Conservation (phyloP, 2,113 vertebrate genomes). For the Gadus macrocephalus region DNA sequence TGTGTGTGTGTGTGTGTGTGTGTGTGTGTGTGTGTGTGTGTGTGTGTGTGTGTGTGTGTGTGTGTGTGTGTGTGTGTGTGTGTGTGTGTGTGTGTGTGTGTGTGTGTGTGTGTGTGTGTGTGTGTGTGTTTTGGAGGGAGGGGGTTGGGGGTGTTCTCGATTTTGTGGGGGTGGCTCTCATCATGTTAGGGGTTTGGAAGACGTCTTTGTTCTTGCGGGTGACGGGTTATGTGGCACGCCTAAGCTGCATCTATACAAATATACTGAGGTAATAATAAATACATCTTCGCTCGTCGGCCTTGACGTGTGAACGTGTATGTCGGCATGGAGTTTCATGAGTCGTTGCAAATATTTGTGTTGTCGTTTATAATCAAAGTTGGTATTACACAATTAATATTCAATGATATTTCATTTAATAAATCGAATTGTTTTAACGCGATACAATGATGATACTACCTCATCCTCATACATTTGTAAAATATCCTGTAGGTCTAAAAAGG, state of each 20-base stretch:
- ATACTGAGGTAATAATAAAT: background rate
- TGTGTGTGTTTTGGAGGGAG: background rate
- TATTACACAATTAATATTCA: too few species aligned
- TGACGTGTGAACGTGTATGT: too few species aligned
- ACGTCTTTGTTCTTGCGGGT: constrained; percentile 52
- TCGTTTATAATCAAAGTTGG: too few species aligned
- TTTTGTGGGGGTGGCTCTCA: constrained; percentile 4
- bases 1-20: background rate
- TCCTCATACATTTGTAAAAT: background rate
- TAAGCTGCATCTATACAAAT: background rate
- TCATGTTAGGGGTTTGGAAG: constrained; percentile 20
- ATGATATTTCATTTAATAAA: too few species aligned
- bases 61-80: too few species aligned
- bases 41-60: too few species aligned
- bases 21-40: too few species aligned
- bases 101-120: background rate
- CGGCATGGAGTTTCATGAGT: too few species aligned
- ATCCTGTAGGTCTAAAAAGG: background rate
- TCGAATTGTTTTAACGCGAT: too few species aligned
- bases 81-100: too few species aligned
- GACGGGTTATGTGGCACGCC: constrained; percentile 32
- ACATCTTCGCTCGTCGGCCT: background rate
- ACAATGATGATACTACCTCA: too few species aligned
- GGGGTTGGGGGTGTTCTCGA: background rate
- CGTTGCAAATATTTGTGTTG: too few species aligned